These are phyloP conservation scores for Laspeyria flexula DNA, from an alignment of 2,888 invertebrate genomes.

Conservation along the genomic window DNA sequence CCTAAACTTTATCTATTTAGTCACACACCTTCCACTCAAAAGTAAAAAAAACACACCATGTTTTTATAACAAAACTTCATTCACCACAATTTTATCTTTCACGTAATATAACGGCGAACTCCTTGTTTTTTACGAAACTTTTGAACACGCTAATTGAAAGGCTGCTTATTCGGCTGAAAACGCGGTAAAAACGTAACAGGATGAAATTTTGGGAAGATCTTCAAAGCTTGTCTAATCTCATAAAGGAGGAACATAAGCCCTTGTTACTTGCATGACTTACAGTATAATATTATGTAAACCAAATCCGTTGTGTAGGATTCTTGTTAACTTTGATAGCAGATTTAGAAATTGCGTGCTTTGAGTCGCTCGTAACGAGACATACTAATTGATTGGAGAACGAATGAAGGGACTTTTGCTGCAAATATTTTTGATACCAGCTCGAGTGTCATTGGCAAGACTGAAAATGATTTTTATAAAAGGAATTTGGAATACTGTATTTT, in stretches of 20 bases:
- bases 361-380: background rate
- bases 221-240: slow-evolving; percentile 51
- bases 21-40: too few species aligned
- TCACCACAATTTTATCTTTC: background rate
- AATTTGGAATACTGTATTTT: too few species aligned
- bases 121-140: slow-evolving; percentile 42
- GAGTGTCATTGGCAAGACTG: too few species aligned
- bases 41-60: background rate
- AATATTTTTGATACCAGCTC: too few species aligned
- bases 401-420: too few species aligned
- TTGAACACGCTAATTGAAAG: slow-evolving; percentile 52
- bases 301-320: background rate
- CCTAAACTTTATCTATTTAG: too few species aligned
- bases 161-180: slow-evolving; percentile 44
- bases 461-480: too few species aligned
- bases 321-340: background rate
- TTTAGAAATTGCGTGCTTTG: background rate
- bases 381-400: background rate
- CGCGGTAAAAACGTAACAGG: slow-evolving; percentile 44
- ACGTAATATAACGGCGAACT: slow-evolving; percentile 23
- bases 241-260: slow-evolving; percentile 42
- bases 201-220: slow-evolving; percentile 46
- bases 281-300: slow-evolving; percentile 9
- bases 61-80: background rate
- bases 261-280: slow-evolving; percentile 45